Evolutionary conservation across 2,888 invertebrate genomes (phyloP).

Genomic region (Cactoblastis cactorum): DNA sequence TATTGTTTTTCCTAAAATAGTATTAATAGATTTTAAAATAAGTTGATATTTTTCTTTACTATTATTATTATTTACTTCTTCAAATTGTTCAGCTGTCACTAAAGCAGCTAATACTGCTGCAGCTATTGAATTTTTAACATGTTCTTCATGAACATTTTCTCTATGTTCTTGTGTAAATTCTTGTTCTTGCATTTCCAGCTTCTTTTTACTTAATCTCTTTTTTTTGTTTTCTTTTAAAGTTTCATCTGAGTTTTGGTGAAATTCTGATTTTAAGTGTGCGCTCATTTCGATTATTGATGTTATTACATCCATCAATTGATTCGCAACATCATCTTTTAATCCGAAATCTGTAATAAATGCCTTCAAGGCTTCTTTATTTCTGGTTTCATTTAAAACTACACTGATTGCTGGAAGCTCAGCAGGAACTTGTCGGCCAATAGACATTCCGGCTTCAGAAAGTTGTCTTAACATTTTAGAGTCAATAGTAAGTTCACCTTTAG

Average conservation of each 20-base stretch:
- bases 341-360: slow-evolving; percentile 72
- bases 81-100: slow-evolving; percentile 73
- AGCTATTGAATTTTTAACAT: slow-evolving; percentile 75
- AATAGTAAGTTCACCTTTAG: slow-evolving; percentile 81
- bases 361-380: slow-evolving; percentile 69
- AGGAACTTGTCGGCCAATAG: slow-evolving; percentile 81
- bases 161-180: slow-evolving; percentile 39
- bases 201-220: slow-evolving; percentile 49
- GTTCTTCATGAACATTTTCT: slow-evolving; percentile 65
- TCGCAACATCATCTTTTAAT: slow-evolving; percentile 73
- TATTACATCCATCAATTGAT: slow-evolving; percentile 73
- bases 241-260: slow-evolving; percentile 43
- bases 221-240: slow-evolving; percentile 45
- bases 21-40: slow-evolving; percentile 73
- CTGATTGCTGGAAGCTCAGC: slow-evolving; percentile 81
- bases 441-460: slow-evolving; percentile 84
- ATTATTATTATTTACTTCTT: slow-evolving; percentile 71
- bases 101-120: slow-evolving; percentile 74
- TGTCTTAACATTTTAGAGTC: slow-evolving; percentile 83
- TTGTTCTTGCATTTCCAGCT: slow-evolving; percentile 38
- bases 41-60: slow-evolving; percentile 72
- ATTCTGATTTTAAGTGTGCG: slow-evolving; percentile 64
- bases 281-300: slow-evolving; percentile 76
- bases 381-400: slow-evolving; percentile 73
- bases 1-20: slow-evolving; percentile 70